These are phyloP conservation scores for Podocnemis expansa DNA, from an alignment of 2,113 vertebrate species.

Conservation along the genomic window DNA sequence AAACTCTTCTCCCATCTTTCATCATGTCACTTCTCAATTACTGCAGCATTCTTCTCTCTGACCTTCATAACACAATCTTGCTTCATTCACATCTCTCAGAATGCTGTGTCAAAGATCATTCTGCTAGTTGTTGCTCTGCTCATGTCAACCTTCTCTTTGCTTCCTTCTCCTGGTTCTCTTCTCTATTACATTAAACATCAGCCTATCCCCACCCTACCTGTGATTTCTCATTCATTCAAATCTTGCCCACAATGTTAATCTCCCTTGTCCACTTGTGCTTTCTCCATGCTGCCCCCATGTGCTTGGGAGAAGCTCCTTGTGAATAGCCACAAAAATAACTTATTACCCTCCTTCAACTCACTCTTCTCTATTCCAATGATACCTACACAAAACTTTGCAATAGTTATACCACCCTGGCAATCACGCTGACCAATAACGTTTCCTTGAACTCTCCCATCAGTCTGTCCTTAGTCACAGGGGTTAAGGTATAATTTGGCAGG, in stretches of 20 bases:
- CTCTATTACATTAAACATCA: background rate
- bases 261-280: too few relatives aligned
- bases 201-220: background rate
- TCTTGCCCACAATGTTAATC: background rate
- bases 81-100: background rate
- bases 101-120: background rate
- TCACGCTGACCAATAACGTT: background rate
- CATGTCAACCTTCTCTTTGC: background rate
- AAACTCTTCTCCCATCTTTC: background rate
- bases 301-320: too few relatives aligned
- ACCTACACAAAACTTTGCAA: background rate
- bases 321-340: too few relatives aligned
- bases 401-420: background rate
- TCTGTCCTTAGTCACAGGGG: too few relatives aligned
- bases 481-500: too few relatives aligned
- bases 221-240: background rate
- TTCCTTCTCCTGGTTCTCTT: background rate
- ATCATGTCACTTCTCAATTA: background rate
- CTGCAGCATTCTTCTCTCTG: background rate
- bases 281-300: too few relatives aligned
- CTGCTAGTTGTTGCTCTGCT: background rate
- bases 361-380: background rate
- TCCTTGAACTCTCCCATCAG: too few relatives aligned
- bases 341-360: too few relatives aligned
- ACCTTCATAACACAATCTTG: background rate